Base-by-base conservation (phyloP, 1,140 invertebrate genomes). In the Macrosteles quadrilineatus region DNA sequence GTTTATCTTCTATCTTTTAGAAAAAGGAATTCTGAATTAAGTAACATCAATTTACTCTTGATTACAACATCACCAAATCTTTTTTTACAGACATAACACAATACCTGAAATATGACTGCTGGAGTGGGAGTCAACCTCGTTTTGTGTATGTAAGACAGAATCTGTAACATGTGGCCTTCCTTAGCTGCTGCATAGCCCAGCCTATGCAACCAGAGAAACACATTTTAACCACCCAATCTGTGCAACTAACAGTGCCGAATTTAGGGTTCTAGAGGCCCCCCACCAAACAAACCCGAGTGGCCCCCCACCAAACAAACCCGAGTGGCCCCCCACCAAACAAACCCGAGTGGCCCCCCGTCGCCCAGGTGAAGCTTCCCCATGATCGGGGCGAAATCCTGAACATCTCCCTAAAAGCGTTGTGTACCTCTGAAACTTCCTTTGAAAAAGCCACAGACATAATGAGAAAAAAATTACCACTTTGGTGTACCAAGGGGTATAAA, bases 181-280 rank as follows among this genome's bases (percentile, higher is more conserved):
- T 64, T 64, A 19, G 62, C 62, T n/a, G 62, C 62, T 36, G 62
- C 62, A 64, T 64, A 64, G n/a, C 62, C 30, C 36, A 64, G 36
- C 32, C 62, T 64, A 6, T 11, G 25, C 11, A 62, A 55, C 14
- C 6, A n/a, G 19, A 12, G 19, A 55, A 12, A 6, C 6, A 55
- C 14, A 11, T 55, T 23, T 23, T 14, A 55, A 23, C 9, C 6
- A 55, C 23, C 21, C 23, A 55, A 23, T 12, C 19, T 11, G 9
- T 55, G 36, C 9, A 17, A 11, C 9, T 43, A 43, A 11, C 17
- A 11, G 9, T 11, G 36, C 9, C 36, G 17, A 43, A 11, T 43
- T 43, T 9, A 43, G 9, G 17, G 17, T 11, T 43, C 9, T 43
- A 43, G 36, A 43, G 9, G 36, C 17, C 17, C 17, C 17, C 17